Evolutionary conservation across 2,888 invertebrate species (phyloP), one percentile per base, ranked within the genome.

Genomic region (Plutella xylostella): DNA sequence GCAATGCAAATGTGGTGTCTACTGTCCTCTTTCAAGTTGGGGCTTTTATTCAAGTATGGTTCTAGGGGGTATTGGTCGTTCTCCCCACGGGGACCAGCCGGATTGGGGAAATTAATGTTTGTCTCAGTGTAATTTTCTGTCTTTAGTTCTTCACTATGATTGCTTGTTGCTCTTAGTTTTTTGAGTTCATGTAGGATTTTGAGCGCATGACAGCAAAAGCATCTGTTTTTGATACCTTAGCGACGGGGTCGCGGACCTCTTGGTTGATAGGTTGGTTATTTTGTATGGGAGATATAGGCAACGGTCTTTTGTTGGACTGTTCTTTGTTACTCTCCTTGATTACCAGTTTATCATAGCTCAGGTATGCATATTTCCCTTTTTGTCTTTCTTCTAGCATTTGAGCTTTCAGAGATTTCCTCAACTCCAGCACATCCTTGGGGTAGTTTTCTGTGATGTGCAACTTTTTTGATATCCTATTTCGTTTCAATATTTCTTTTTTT

Each of bases 371-470:
- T 6, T 40, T 22, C 25, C 40, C 9, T 40, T 38, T 12, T 4
- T 21, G 15, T 15, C 4, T 15, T 35, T 35, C 17, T 11, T 35
- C n/a, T 18, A n/a, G n/a, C 17, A 18, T 4, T 11, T 35, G n/a
- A 3, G 15, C 35, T 35, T 30, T 11, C 12, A 30, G 30, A 14
- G 12, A 15, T 9, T 14, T 19, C 6, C 14, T 19, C 25, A 11
- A 25, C 7, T 25, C 14, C 12, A 40, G 14, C 28, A 19, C 40
- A 6, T 40, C 25, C 12, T 40, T 40, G 14, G 40, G 15, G 2
- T 14, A 12, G 15, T 40, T 25, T 14, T 25, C 14, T 15, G 40
- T 40, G n/a, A 40, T 40, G 40, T 40, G n/a, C n/a, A n/a, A n/a
- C n/a, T n/a, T n/a, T n/a, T n/a, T n/a, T n/a, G n/a, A n/a, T n/a